Conservation (phyloP, 2,797 vertebrate genomes). For the Erethizon dorsatum region DNA sequence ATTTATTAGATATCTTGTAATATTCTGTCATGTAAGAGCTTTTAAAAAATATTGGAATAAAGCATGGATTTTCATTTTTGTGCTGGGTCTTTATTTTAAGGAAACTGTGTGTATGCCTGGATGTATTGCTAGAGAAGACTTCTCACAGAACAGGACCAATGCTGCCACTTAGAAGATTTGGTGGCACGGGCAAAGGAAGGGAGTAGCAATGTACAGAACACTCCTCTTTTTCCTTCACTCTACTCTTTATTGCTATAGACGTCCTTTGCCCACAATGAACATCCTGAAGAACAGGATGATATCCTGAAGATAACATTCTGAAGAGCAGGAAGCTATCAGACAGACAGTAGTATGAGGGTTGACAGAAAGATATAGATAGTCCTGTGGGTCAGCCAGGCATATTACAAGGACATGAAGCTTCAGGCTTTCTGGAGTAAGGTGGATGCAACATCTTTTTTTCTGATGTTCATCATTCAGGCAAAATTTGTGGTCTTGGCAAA, state of each 20-base stretch:
- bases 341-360: not conserved
- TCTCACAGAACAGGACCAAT: not conserved
- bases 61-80: not conserved
- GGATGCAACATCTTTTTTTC: not conserved
- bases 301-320: not conserved
- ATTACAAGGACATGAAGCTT: not conserved
- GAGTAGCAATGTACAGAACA: not conserved
- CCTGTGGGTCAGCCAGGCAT: not conserved
- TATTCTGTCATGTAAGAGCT: fast-evolving
- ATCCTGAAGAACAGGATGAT: not conserved
- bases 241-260: not conserved
- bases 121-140: not conserved
- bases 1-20: not conserved
- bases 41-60: constrained; percentile 15
- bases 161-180: not conserved
- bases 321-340: not conserved
- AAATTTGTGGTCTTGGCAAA: not conserved
- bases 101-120: not conserved
- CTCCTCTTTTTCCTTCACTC: not conserved
- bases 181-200: not conserved
- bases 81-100: constrained; percentile 17
- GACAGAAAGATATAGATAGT: not conserved
- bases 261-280: not conserved
- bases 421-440: not conserved
- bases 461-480: not conserved